Conservation (phyloP, 2,888 invertebrate species). For the Branchinecta sandiegonensis region DNA sequence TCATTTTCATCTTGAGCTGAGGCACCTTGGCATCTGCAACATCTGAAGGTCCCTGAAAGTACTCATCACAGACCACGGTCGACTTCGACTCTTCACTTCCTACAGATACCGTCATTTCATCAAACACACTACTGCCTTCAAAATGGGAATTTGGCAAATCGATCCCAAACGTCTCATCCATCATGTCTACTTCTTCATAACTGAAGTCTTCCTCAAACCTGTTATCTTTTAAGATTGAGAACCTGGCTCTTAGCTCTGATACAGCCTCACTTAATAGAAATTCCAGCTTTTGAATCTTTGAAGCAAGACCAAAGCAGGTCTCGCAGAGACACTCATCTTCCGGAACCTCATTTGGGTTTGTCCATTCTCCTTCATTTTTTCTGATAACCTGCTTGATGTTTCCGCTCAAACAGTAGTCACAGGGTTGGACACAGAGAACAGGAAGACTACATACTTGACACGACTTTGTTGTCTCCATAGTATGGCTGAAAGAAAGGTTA, state of each 20-base stretch:
- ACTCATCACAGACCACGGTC: no score
- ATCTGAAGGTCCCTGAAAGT: no score
- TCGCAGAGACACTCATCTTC: neutral
- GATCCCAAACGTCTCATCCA: no score
- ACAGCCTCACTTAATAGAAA: neutral
- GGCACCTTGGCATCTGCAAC: no score
- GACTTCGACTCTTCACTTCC: no score
- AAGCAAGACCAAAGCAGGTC: slow-evolving; percentile 6
- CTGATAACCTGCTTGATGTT: neutral
- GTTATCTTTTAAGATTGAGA: neutral
- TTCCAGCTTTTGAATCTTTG: slow-evolving; percentile 1
- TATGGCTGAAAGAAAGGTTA: no score
- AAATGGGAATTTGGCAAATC: no score
- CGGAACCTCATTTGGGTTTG: neutral
- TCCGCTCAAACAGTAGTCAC: slow-evolving; percentile 5
- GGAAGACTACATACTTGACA: neutral
- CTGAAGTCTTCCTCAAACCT: no score
- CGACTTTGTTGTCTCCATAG: neutral
- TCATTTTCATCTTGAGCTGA: no score
- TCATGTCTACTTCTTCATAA: no score
- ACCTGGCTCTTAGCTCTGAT: neutral
- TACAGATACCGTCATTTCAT: no score
- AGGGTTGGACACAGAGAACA: neutral
- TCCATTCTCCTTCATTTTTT: neutral
- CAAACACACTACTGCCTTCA: no score